Base-by-base conservation (phyloP, 2,888 invertebrate species). In the Trichacis sp. region DNA sequence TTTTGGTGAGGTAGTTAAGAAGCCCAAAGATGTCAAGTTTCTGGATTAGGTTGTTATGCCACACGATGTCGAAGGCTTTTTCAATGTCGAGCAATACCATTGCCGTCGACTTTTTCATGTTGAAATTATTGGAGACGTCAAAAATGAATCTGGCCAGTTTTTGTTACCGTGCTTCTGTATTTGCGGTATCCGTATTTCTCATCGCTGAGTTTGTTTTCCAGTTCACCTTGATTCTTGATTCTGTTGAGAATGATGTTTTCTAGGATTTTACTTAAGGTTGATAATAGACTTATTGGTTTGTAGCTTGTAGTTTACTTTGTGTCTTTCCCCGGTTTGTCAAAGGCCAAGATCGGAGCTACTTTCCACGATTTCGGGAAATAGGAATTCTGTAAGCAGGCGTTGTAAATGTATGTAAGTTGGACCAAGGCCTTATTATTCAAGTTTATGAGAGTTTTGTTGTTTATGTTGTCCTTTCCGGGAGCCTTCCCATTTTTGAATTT, bases 131-230 rank as follows among this genome's bases (percentile, higher is more conserved):
- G 3, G 40, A 29, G 8, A 75, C 70, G n/a, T 67, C 36, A 15
- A 62, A 58, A 17, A 68, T 64, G 1, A 77, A 48, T 50, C 70
- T 52, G 0, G 56, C 63, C 11, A 76, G 54, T 56, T 75, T 73
- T 38, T 69, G n/a, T 56, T 1, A 57, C 59, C 1, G 76, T 75
- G 17, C 55, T 69, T 18, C 71, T 73, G 1, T 61, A 53, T 2
- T 42, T 48, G 11, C 75, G 20, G 51, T 77, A 77, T 4, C 74
- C 75, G 46, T 61, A 71, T 53, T 74, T 68, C 48, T 73, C 54
- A 43, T 65, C 33, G 36, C 55, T 45, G 4, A 64, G 47, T 60
- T 62, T 24, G 1, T 47, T 18, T 52, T 70, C 57, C 68, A 47
- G n/a, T 1, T 43, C 42, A 9, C 67, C 51, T 15, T 51, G 43